A percentile compares a stretch with the other conserved stretches of the same genome.
Evolutionary conservation across 2,797 vertebrate species (phyloP).

Genomic region (Coccyzus lansbergi): DNA sequence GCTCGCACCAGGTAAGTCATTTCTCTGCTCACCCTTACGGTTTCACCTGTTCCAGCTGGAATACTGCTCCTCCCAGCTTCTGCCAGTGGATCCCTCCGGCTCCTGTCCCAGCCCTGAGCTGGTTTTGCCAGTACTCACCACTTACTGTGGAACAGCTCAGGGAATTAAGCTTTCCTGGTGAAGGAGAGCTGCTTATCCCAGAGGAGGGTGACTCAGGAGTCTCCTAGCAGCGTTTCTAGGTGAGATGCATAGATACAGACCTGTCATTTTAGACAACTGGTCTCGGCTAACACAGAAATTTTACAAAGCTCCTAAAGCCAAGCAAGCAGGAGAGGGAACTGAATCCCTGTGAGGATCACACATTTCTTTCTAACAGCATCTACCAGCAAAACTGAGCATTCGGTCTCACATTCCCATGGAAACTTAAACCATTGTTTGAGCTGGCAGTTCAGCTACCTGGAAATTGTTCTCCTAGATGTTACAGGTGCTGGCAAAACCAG

Average conservation of each 20-base stretch:
- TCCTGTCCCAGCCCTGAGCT: not conserved
- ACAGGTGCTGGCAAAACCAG: not conserved
- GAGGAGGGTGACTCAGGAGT: not conserved
- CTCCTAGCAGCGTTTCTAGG: not conserved
- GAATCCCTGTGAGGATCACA: not conserved
- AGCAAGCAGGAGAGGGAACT: not conserved
- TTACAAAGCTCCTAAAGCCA: not conserved
- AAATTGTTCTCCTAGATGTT: not conserved
- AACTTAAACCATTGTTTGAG: not conserved
- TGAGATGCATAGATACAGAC: not conserved
- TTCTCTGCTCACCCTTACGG: not conserved
- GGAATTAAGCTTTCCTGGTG: not conserved
- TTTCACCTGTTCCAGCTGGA: rapidly evolving
- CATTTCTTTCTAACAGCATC: not conserved
- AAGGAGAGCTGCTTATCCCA: not conserved
- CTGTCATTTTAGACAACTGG: not conserved
- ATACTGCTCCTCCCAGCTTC: not conserved
- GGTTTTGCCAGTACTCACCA: not conserved
- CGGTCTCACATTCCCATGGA: rapidly evolving
- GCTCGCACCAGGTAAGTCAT: not conserved
- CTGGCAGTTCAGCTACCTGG: not conserved
- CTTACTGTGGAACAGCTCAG: not conserved
- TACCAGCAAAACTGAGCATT: not conserved
- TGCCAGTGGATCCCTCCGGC: not conserved
- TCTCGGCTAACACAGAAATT: not conserved